A percentile compares a stretch with the other conserved stretches of the same genome.
Conservation (phyloP, 92 coral and sea anemone genomes). For the Heliopora coerulea region DNA sequence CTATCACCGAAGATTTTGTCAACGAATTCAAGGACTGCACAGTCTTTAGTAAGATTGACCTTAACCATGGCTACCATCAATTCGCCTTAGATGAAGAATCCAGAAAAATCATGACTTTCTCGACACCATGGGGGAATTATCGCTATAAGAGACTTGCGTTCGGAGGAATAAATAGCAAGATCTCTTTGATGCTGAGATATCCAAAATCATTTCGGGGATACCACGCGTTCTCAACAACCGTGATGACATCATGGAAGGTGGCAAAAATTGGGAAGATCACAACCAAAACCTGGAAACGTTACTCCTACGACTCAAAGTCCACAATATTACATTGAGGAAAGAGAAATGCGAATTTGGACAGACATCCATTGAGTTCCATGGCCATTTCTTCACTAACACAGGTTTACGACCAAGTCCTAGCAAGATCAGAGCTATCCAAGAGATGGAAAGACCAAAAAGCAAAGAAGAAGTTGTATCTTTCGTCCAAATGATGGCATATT, state of each 20-base stretch:
- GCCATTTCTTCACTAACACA: slow-evolving; percentile 54
- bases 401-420: slow-evolving; percentile 56
- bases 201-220: slow-evolving; percentile 45
- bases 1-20: slow-evolving; percentile 51
- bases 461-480: slow-evolving; percentile 56
- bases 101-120: slow-evolving; percentile 47
- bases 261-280: slow-evolving; percentile 48
- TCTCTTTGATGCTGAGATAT: slow-evolving; percentile 57
- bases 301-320: slow-evolving; percentile 46
- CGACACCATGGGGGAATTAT: slow-evolving; percentile 61
- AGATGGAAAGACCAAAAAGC: slow-evolving; percentile 37
- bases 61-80: slow-evolving; percentile 43
- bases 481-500: slow-evolving; percentile 55
- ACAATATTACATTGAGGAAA: slow-evolving; percentile 42
- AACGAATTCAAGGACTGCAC: slow-evolving; percentile 40
- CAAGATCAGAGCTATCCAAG: slow-evolving; percentile 44
- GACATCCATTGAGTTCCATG: slow-evolving; percentile 55
- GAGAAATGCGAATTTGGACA: slow-evolving; percentile 56
- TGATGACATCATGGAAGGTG: slow-evolving; percentile 56
- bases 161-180: slow-evolving; percentile 61
- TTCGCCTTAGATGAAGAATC: slow-evolving; percentile 16
- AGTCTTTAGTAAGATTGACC: slow-evolving; percentile 45
- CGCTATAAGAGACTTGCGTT: slow-evolving; percentile 54
- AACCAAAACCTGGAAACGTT: slow-evolving; percentile 31
- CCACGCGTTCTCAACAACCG: slow-evolving; percentile 55